Percentiles rank a stretch among this genome's conserved stretches.
Evolutionary conservation across 2,797 vertebrate genomes (phyloP).

Genomic region (Pagetopsis macropterus): DNA sequence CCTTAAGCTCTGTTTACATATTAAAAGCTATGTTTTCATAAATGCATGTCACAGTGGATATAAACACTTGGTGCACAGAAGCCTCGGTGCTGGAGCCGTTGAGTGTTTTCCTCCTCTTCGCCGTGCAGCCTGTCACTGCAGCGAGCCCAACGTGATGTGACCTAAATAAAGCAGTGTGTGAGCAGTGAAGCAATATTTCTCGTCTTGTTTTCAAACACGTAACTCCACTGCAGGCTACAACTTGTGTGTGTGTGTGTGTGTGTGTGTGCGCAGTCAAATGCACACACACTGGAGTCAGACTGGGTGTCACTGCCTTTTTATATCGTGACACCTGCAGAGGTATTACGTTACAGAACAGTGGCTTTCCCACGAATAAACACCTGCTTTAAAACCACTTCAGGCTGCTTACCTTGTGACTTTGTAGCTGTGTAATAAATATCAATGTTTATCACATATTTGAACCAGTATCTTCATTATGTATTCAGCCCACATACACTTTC

Average conservation of each 20-base stretch:
- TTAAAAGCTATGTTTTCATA: not conserved
- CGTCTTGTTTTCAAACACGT: constrained; percentile 60
- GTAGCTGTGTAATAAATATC: no score
- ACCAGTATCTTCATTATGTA: no score
- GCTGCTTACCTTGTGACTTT: not conserved
- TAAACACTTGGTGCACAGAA: constrained; percentile 9
- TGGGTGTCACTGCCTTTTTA: not conserved
- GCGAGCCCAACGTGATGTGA: constrained; percentile 77
- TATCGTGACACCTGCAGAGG: constrained; percentile 17
- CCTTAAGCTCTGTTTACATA: not conserved
- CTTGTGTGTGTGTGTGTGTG: constrained; percentile 18
- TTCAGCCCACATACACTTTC: no score
- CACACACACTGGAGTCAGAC: not conserved
- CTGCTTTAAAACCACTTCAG: constrained; percentile 1
- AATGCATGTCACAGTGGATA: not conserved
- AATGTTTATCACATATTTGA: no score
- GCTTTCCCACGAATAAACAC: constrained; percentile 5
- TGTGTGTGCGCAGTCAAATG: not conserved
- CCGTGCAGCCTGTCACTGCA: constrained; percentile 72
- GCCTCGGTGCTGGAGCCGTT: constrained; percentile 33
- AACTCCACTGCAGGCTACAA: constrained; percentile 36
- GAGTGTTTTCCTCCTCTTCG: constrained; percentile 43
- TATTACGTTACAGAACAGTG: constrained; percentile 12
- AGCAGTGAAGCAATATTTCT: constrained; percentile 50
- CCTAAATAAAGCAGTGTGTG: constrained; percentile 76